A percentile compares a stretch with the other conserved stretches of the same genome.
These are phyloP conservation scores for Heterotis niloticus DNA, from an alignment of 2,113 vertebrate species.

Conservation along the genomic window DNA sequence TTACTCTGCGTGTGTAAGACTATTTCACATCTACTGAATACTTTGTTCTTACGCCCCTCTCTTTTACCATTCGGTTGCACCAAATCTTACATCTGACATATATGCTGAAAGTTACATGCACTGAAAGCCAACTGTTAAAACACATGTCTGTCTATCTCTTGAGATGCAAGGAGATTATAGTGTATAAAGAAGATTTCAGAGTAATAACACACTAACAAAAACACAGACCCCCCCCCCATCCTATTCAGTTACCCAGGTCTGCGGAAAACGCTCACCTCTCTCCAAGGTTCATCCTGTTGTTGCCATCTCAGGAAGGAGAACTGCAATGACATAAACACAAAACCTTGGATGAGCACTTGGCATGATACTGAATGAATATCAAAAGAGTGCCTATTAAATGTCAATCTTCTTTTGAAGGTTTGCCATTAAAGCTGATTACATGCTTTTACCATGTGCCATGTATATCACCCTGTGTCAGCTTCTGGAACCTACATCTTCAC, in stretches of 20 bases:
- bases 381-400: not conserved
- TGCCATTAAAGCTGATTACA: not conserved
- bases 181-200: no score
- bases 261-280: conserved; percentile 70
- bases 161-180: no score
- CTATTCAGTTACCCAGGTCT: not conserved
- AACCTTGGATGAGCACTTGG: conserved; percentile 4
- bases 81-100: no score
- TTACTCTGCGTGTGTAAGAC: no score
- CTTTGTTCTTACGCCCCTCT: no score
- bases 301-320: conserved; percentile 86
- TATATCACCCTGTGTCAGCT: not conserved
- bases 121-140: no score
- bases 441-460: not conserved
- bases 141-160: no score
- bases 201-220: no score
- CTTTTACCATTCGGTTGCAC: no score
- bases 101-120: no score
- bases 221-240: no score
- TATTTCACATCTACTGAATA: no score
- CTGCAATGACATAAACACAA: conserved; percentile 54
- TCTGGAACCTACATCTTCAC: not conserved
- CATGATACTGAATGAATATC: not conserved
- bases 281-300: conserved; percentile 79
- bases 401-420: not conserved